Percentiles rank a stretch among this genome's conserved stretches.
phyloP scores from a whole-genome alignment of 2,888 invertebrate genomes.

The Calameuta filiformis region DNA sequence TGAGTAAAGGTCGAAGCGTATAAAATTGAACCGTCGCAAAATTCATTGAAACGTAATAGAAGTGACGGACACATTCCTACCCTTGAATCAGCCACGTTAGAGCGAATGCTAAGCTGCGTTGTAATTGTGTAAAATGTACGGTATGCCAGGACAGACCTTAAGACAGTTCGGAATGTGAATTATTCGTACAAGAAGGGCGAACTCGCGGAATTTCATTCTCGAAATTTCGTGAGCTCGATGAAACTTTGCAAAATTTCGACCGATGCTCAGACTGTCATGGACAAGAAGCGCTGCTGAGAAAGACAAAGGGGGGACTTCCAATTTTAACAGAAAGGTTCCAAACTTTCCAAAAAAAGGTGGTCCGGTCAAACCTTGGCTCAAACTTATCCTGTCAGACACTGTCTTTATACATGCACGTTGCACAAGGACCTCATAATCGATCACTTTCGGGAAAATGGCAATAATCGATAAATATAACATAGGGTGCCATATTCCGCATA shows the following conservation, averaged over 20 bases:
- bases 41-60: neutral
- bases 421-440: too few species aligned
- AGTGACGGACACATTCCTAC: neutral
- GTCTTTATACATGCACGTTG: too few species aligned
- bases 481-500: too few species aligned
- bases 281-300: neutral
- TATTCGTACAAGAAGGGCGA: slow-evolving; percentile 30
- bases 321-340: neutral
- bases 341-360: neutral
- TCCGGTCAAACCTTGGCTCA: neutral
- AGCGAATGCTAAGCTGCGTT: neutral
- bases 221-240: slow-evolving; percentile 24
- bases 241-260: slow-evolving; percentile 11
- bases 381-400: too few species aligned
- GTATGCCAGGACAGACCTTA: neutral
- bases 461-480: too few species aligned
- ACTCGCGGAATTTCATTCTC: slow-evolving; percentile 28
- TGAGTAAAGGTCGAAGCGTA: neutral
- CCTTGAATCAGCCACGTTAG: neutral
- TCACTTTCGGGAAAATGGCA: too few species aligned
- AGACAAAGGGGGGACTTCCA: neutral
- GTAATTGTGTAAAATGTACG: neutral
- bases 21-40: neutral
- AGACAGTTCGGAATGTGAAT: slow-evolving; percentile 33
- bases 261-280: neutral